phyloP scores from a whole-genome alignment of 2,113 vertebrate genomes.

The Nanorana parkeri region DNA sequence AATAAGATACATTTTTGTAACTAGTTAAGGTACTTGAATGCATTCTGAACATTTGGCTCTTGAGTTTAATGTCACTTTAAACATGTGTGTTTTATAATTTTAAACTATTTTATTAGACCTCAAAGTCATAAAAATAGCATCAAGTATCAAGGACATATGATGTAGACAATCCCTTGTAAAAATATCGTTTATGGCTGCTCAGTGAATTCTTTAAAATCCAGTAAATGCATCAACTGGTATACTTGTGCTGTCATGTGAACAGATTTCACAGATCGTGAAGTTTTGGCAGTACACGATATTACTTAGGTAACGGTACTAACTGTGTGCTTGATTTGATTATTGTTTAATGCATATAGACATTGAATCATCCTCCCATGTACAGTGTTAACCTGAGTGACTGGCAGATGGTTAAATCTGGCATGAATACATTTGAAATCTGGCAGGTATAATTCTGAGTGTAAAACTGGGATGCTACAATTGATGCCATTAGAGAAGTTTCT shows the following conservation, averaged over 20 bases:
- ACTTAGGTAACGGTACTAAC: accelerated
- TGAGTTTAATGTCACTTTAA: too few species aligned
- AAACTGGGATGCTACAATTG: background rate
- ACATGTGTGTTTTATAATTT: too few species aligned
- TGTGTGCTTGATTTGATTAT: background rate
- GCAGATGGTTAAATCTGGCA: background rate
- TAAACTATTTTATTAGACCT: too few species aligned
- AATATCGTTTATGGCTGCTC: background rate
- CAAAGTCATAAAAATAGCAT: too few species aligned
- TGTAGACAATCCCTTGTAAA: background rate
- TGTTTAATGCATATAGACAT: constrained; percentile 13
- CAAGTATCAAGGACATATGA: too few species aligned
- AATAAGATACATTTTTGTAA: too few species aligned
- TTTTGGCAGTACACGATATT: accelerated
- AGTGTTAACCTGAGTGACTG: constrained; percentile 28
- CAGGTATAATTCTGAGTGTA: accelerated
- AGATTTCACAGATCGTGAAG: background rate
- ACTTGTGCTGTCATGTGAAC: accelerated
- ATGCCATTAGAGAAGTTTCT: too few species aligned
- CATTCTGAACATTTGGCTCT: too few species aligned
- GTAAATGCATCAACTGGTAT: constrained; percentile 7
- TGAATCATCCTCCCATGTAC: constrained; percentile 26
- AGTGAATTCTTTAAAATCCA: background rate
- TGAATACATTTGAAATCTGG: background rate
- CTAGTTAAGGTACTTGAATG: too few species aligned